These are phyloP conservation scores for Cynaeus angustus DNA, from an alignment of 2,888 invertebrate genomes.

Conservation along the genomic window DNA sequence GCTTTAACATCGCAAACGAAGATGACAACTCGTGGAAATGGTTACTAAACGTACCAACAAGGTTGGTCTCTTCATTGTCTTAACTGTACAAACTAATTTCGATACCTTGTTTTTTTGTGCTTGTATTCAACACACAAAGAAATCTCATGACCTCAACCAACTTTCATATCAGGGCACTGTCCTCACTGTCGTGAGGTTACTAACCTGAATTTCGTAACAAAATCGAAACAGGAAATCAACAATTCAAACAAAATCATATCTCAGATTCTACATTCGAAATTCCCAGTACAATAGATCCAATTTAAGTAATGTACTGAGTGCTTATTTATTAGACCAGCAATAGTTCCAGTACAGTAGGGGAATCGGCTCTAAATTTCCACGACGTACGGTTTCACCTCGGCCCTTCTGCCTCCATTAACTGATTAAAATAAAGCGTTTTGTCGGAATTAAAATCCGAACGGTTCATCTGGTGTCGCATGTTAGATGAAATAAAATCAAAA, in stretches of 20 bases:
- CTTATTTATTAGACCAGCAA: slow-evolving; percentile 42
- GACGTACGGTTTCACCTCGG: too few relatives aligned
- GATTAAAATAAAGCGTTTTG: slow-evolving; percentile 65
- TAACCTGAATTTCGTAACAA: slow-evolving; percentile 22
- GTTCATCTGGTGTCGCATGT: slow-evolving; percentile 8
- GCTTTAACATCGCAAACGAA: too few relatives aligned
- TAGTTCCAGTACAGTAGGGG: slow-evolving; percentile 37
- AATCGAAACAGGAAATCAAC: slow-evolving; percentile 11
- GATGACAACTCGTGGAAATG: too few relatives aligned
- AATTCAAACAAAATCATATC: slow-evolving; percentile 10
- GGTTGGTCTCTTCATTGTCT: too few relatives aligned
- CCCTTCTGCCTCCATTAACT: slow-evolving; percentile 63
- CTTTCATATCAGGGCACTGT: slow-evolving; percentile 39
- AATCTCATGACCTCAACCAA: slow-evolving; percentile 39
- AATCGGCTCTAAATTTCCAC: slow-evolving; percentile 47
- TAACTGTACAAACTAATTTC: too few relatives aligned
- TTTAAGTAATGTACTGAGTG: slow-evolving; percentile 46
- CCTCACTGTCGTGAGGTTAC: slow-evolving; percentile 12
- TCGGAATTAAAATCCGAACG: slow-evolving; percentile 58
- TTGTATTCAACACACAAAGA: background rate
- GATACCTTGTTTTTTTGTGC: too few relatives aligned
- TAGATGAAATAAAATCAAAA: background rate
- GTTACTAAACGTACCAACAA: too few relatives aligned
- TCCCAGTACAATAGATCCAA: slow-evolving; percentile 24
- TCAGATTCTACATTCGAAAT: background rate